phyloP scores from a whole-genome alignment of 2,113 vertebrate genomes.

The Hydrolagus affinis region DNA sequence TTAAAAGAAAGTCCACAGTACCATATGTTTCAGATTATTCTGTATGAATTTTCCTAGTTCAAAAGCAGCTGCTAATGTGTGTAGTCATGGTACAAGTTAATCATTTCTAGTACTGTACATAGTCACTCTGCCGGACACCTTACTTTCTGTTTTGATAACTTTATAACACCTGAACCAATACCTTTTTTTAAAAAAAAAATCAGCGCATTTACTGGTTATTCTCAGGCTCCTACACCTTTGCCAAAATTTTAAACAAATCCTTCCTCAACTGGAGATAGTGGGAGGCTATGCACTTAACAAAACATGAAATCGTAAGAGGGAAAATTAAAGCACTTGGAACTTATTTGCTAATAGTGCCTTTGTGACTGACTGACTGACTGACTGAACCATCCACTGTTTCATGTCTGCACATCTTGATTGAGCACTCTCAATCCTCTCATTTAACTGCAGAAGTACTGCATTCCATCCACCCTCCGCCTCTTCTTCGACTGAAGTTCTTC shows the following conservation, averaged over 20 bases:
- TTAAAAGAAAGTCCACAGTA: no score
- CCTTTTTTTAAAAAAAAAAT: not conserved
- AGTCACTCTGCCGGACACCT: not conserved
- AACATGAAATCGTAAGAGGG: not conserved
- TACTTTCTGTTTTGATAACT: not conserved
- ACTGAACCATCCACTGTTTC: not conserved
- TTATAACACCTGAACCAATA: not conserved
- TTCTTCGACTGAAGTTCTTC: conserved; percentile 79
- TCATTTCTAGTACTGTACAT: not conserved
- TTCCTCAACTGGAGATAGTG: no score
- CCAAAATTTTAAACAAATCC: not conserved
- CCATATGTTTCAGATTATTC: no score
- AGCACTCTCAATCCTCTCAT: conserved; percentile 26
- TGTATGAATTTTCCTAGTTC: not conserved
- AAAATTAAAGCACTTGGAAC: not conserved
- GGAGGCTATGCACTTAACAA: no score
- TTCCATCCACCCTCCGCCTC: conserved; percentile 58
- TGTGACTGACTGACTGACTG: not conserved
- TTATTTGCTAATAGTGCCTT: conserved; percentile 11
- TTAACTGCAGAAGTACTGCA: conserved; percentile 73
- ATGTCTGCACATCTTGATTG: not conserved
- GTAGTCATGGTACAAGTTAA: not conserved
- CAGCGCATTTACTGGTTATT: not conserved
- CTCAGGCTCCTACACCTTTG: not conserved
- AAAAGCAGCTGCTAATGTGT: not conserved